Evolutionary conservation across 2,888 invertebrate genomes (phyloP), one percentile per base, ranked within the genome.

Genomic region (Heteromyza rotundicornis): DNA sequence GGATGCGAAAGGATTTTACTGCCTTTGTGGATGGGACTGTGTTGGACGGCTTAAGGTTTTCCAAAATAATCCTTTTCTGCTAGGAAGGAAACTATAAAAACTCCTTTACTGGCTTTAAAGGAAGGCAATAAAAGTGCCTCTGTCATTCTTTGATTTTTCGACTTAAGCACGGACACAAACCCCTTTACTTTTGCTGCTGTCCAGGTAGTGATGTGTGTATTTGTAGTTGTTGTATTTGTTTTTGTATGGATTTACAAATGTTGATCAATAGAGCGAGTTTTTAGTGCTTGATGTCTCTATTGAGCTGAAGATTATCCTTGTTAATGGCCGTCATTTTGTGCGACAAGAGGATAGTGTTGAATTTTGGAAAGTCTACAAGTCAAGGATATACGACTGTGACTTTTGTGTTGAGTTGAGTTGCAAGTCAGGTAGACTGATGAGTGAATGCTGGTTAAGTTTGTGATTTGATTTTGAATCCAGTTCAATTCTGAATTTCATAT

Each of bases 331-430:
- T 68, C 69, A 68, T 74, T 69, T 68, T 62, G 52, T 50, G 2
- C 52, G 55, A 60, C 68, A 66, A 65, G 66, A 50, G 53, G 56
- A 53, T 35, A 49, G n/a, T n/a, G n/a, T n/a, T n/a, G n/a, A 52
- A 40, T 40, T 40, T 57, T 65, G 59, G 66, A 68, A 70, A 73
- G 73, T 74, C 74, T 61, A 66, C 71, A 80, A 81, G 81, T 78
- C 80, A 80, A 80, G 80, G 80, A 73, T 79, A 27, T 27, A 27
- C 27, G n/a, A n/a, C n/a, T n/a, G n/a, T n/a, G n/a, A n/a, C n/a
- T n/a, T n/a, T n/a, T n/a, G n/a, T n/a, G n/a, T n/a, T n/a, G n/a
- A n/a, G n/a, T n/a, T n/a, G n/a, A n/a, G n/a, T n/a, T n/a, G n/a
- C n/a, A n/a, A n/a, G n/a, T n/a, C n/a, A n/a, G n/a, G n/a, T n/a